Evolutionary conservation across 2,888 invertebrate species (phyloP).

Genomic region (Thereva unica): DNA sequence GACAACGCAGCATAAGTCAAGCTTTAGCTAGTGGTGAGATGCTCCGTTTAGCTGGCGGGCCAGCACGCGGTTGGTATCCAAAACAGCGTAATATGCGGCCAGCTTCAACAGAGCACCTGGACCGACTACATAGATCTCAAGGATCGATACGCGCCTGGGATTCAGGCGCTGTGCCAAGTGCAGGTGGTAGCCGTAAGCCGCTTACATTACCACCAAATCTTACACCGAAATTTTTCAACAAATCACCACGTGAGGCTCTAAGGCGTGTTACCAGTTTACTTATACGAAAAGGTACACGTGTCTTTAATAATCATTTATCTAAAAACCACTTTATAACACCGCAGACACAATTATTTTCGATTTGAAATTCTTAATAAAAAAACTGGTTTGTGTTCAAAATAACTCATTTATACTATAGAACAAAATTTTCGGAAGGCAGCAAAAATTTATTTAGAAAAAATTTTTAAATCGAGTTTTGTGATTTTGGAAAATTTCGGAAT

Average conservation of each 20-base stretch:
- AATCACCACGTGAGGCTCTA: constrained; percentile 83
- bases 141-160: constrained; percentile 61
- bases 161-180: constrained; percentile 61
- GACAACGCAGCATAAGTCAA: constrained; percentile 61
- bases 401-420: neutral
- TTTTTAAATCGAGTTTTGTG: constrained; percentile 18
- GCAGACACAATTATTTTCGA: too few species aligned
- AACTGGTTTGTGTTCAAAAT: constrained; percentile 19
- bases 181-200: constrained; percentile 70
- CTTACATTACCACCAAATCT: constrained; percentile 86
- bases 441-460: neutral
- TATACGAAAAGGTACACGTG: constrained; percentile 75
- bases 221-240: constrained; percentile 87
- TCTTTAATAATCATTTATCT: constrained; percentile 5
- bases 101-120: constrained; percentile 83
- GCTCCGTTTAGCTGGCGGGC: constrained; percentile 76
- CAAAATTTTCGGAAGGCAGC: neutral
- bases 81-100: constrained; percentile 73
- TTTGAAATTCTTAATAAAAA: neutral
- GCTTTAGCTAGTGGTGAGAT: constrained; percentile 76
- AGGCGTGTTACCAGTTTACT: constrained; percentile 86
- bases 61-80: constrained; percentile 84
- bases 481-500: constrained; percentile 43
- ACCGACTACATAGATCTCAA: constrained; percentile 63
- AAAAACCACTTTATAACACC: neutral